These are phyloP conservation scores for Sarcophaga rosellei DNA, from an alignment of 2,888 invertebrate genomes.

Conservation along the genomic window DNA sequence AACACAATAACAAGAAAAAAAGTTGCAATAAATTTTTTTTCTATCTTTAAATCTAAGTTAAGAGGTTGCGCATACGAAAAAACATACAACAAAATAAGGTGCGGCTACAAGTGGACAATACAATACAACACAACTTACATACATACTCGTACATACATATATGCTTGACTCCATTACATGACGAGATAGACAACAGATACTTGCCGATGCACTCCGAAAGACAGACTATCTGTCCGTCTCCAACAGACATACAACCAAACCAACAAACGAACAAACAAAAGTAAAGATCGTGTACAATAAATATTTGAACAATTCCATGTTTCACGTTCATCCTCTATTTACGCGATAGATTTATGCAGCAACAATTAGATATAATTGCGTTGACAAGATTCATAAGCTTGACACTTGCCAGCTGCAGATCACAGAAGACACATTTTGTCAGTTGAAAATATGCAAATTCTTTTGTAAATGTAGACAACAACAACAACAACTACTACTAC, in stretches of 20 bases:
- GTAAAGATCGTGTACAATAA: slow-evolving; percentile 61
- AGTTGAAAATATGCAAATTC: slow-evolving; percentile 56
- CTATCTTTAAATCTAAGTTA: slow-evolving; percentile 66
- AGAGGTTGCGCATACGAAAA: slow-evolving; percentile 57
- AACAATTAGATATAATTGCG: slow-evolving; percentile 68
- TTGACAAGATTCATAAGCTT: slow-evolving; percentile 67
- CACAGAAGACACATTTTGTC: slow-evolving; percentile 59
- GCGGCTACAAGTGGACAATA: slow-evolving; percentile 63
- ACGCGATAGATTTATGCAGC: slow-evolving; percentile 67
- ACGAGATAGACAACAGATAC: slow-evolving; percentile 26
- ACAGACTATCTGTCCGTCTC: not conserved
- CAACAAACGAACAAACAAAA: not conserved
- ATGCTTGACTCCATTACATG: slow-evolving; percentile 46
- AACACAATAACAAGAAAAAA: not conserved
- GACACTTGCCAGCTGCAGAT: slow-evolving; percentile 67
- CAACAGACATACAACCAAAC: not conserved
- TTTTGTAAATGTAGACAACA: not conserved
- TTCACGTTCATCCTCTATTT: slow-evolving; percentile 63
- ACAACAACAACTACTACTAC: not conserved
- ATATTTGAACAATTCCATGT: slow-evolving; percentile 64
- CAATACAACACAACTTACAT: slow-evolving; percentile 20
- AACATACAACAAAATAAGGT: slow-evolving; percentile 55
- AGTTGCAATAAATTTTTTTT: slow-evolving; percentile 63
- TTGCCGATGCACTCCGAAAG: not conserved
- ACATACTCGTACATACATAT: not conserved